Percentiles rank a stretch among this genome's conserved stretches.
Conservation (phyloP, 2,113 vertebrate species). For the Geococcyx californianus region DNA sequence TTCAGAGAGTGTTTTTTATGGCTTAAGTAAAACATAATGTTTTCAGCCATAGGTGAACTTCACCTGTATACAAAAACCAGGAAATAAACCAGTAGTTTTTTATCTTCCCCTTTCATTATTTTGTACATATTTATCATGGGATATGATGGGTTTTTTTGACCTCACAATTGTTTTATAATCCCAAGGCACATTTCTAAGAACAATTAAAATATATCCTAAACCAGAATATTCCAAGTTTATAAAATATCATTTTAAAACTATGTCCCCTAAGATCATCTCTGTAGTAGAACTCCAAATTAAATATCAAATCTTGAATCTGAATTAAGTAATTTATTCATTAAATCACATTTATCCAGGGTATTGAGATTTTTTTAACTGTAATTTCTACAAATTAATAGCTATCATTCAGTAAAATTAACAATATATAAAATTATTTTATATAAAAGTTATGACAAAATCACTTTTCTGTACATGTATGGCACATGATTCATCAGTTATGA, state of each 20-base stretch:
- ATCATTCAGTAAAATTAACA: background rate
- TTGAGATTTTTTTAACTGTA: background rate
- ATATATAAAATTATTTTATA: background rate
- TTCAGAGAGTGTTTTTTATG: background rate
- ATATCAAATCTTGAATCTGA: background rate
- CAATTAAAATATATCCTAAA: background rate
- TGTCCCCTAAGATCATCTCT: background rate
- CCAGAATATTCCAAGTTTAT: background rate
- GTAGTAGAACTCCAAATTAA: background rate
- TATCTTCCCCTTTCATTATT: background rate
- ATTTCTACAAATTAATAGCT: background rate
- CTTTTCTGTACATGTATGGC: background rate
- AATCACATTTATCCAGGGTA: background rate
- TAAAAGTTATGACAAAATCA: background rate
- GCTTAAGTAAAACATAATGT: background rate
- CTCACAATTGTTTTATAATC: background rate
- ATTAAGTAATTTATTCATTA: background rate
- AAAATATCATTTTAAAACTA: background rate
- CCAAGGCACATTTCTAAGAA: background rate
- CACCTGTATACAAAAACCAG: background rate
- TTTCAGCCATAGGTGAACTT: background rate
- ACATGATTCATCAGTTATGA: background rate
- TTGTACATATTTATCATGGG: background rate
- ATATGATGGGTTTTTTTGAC: background rate
- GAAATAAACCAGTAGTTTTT: background rate